Conservation (phyloP, 2,797 vertebrate species). For the Melanogrammus aeglefinus region DNA sequence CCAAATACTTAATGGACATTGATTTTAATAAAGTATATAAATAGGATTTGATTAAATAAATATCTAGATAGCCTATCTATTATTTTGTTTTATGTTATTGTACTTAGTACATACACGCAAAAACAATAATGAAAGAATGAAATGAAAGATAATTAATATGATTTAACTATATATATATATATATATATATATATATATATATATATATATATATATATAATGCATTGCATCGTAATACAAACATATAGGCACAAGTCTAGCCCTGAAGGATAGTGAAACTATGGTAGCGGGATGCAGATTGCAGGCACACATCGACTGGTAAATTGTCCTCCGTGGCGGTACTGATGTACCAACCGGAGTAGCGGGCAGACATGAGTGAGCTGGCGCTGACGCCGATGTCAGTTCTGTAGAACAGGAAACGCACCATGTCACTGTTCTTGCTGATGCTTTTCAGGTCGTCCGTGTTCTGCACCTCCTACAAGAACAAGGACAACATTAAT, state of each 20-base stretch:
- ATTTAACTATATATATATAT: too few relatives aligned
- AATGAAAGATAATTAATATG: too few relatives aligned
- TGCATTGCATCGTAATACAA: background rate
- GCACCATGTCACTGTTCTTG: slow-evolving; percentile 35
- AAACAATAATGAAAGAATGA: too few relatives aligned
- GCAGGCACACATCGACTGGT: slow-evolving; percentile 51
- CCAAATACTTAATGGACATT: slow-evolving; percentile 2
- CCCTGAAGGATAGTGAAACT: slow-evolving; percentile 49
- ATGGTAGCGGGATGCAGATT: slow-evolving; percentile 16
- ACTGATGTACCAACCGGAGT: slow-evolving; percentile 67
- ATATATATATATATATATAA: too few relatives aligned
- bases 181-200: too few relatives aligned
- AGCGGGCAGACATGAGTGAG: slow-evolving; percentile 60
- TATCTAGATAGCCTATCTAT: background rate
- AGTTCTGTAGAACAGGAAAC: slow-evolving; percentile 67
- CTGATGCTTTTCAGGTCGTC: slow-evolving; percentile 19
- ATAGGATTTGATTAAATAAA: background rate
- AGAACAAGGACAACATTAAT: background rate
- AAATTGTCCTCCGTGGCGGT: slow-evolving; percentile 38
- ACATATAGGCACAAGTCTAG: slow-evolving; percentile 4
- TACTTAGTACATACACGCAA: background rate
- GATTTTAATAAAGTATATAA: background rate
- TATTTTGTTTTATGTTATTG: background rate
- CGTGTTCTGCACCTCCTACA: slow-evolving; percentile 46
- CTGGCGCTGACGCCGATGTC: slow-evolving; percentile 44